Percentiles rank a stretch among this genome's conserved stretches.
These are phyloP conservation scores for Falco punctatus DNA, from an alignment of 2,113 vertebrate species.

Conservation along the genomic window DNA sequence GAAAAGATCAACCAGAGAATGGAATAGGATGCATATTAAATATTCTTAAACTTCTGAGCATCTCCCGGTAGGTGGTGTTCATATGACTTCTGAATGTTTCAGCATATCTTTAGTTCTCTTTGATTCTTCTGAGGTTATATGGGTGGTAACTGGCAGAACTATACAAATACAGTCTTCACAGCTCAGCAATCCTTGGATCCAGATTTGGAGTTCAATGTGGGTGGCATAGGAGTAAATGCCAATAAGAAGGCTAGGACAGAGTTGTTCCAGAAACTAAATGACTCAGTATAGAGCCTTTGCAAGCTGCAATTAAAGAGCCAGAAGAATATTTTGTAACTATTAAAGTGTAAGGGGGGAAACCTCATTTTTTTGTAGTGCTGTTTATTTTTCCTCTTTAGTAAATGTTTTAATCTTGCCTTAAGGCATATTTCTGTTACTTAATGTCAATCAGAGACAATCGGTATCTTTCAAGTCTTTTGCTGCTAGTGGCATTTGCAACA, in stretches of 20 bases:
- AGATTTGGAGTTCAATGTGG: conserved; percentile 80
- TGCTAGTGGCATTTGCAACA: not conserved
- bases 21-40: not conserved
- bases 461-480: not conserved
- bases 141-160: conserved; percentile 79
- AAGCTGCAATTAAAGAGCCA: conserved; percentile 68
- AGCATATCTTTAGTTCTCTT: conserved; percentile 77
- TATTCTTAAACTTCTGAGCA: not conserved
- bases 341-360: conserved; percentile 12
- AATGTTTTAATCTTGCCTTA: conserved; percentile 16
- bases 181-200: conserved; percentile 77
- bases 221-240: conserved; percentile 78
- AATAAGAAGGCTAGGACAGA: conserved; percentile 70
- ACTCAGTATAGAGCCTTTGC: conserved; percentile 63
- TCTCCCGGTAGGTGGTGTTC: conserved; percentile 31
- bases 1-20: not conserved
- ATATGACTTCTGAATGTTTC: conserved; percentile 50
- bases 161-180: conserved; percentile 78
- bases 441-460: not conserved
- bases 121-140: conserved; percentile 82
- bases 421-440: conserved; percentile 1
- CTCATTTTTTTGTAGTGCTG: conserved; percentile 17
- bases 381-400: conserved; percentile 31
- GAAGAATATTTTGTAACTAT: conserved; percentile 56
- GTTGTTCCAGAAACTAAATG: conserved; percentile 74